A percentile compares a stretch with the other conserved stretches of the same genome.
These are phyloP conservation scores for Acyrthosiphon pisum DNA, from an alignment of 1,140 invertebrate species.

Conservation along the genomic window DNA sequence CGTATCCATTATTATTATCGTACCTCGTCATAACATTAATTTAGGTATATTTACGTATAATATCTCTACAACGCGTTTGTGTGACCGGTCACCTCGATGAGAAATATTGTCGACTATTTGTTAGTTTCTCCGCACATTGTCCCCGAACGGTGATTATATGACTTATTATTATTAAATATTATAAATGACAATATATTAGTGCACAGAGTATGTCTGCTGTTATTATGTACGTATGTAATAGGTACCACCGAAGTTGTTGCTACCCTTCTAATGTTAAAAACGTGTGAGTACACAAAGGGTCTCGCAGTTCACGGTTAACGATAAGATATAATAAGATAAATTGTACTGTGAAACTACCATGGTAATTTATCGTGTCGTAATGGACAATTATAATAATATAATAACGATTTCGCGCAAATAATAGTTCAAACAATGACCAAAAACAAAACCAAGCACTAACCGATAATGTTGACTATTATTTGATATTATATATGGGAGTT, in stretches of 20 bases:
- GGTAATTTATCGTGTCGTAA: neutral
- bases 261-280: neutral
- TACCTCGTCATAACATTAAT: neutral
- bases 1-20: neutral
- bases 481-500: neutral
- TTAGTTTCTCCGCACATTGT: neutral
- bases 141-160: neutral
- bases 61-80: neutral
- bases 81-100: conserved; percentile 8
- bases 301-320: neutral
- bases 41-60: neutral
- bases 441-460: neutral
- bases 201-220: neutral
- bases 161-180: neutral
- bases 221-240: neutral
- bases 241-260: neutral
- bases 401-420: neutral
- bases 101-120: neutral
- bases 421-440: neutral
- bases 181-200: neutral
- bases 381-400: neutral
- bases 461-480: neutral
- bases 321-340: neutral
- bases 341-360: neutral
- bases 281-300: neutral